Evolutionary conservation across 2,888 invertebrate genomes (phyloP).

Genomic region (Oligia fasciuncula): DNA sequence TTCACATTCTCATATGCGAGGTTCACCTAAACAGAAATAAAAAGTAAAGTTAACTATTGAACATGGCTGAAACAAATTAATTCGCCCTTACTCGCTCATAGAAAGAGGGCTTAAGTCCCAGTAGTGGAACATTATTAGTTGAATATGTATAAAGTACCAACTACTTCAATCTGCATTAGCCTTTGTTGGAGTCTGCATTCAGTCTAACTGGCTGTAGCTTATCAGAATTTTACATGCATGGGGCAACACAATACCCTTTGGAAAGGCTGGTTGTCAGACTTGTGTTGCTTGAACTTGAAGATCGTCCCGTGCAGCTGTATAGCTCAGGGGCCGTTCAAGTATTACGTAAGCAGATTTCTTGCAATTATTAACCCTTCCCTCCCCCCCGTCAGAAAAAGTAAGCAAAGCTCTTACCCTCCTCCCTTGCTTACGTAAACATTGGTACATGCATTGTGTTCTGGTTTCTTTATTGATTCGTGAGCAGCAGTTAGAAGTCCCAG

Average conservation of each 20-base stretch:
- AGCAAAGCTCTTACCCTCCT: too few relatives aligned
- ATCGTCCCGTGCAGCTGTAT: not conserved
- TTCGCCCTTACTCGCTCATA: not conserved
- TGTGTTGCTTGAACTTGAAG: not conserved
- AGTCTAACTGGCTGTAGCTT: not conserved
- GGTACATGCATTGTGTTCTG: too few relatives aligned
- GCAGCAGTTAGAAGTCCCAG: too few relatives aligned
- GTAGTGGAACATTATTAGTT: not conserved
- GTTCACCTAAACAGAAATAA: conserved; percentile 90
- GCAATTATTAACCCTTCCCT: too few relatives aligned
- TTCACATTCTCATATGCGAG: conserved; percentile 99
- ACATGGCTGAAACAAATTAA: not conserved
- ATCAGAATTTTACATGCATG: not conserved
- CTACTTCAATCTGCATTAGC: not conserved
- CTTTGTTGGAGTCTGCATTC: not conserved
- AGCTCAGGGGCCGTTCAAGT: too few relatives aligned
- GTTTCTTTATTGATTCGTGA: too few relatives aligned
- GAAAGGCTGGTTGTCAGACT: not conserved
- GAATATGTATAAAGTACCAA: not conserved
- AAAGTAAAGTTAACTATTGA: conserved; percentile 5
- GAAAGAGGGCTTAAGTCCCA: not conserved
- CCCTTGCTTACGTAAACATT: too few relatives aligned
- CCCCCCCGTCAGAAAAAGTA: too few relatives aligned
- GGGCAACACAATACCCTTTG: not conserved
- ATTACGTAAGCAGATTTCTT: too few relatives aligned